These are phyloP conservation scores for Rhynchomys soricoides DNA, from an alignment of 2,113 vertebrate genomes.

Conservation along the genomic window DNA sequence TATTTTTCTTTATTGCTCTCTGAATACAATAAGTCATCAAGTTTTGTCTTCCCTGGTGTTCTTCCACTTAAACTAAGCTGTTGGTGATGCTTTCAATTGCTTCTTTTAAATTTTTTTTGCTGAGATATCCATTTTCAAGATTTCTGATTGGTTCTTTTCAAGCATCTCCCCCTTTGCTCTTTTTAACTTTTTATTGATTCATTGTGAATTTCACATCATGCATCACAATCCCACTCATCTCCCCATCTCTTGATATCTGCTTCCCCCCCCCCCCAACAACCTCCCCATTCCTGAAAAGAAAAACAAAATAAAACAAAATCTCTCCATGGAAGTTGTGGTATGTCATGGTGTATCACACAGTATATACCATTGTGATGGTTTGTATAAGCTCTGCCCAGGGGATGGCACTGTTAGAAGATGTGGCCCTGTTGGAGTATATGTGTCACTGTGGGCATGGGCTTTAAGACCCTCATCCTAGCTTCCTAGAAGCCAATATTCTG, in stretches of 20 bases:
- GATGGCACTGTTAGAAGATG: too few relatives aligned
- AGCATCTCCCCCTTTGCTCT: background rate
- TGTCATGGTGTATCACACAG: background rate
- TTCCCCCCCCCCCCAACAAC: background rate
- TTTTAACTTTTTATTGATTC: background rate
- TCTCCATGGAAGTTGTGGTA: background rate
- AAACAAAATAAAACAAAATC: background rate
- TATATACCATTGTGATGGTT: background rate
- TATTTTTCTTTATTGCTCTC: background rate
- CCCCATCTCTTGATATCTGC: background rate
- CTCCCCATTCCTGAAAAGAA: background rate
- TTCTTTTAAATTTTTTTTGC: background rate
- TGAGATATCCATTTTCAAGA: background rate
- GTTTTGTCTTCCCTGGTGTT: background rate
- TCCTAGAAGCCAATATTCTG: too few relatives aligned
- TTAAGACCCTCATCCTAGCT: too few relatives aligned
- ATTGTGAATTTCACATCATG: background rate
- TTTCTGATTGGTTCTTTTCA: background rate
- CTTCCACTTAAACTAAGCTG: background rate
- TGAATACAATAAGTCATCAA: background rate
- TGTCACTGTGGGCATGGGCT: too few relatives aligned
- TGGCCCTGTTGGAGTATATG: too few relatives aligned
- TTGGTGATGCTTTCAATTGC: background rate
- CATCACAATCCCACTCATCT: background rate
- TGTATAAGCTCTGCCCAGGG: too few relatives aligned